Evolutionary conservation across 2,113 vertebrate genomes (phyloP).

Genomic region (Nansenia antarctica): DNA sequence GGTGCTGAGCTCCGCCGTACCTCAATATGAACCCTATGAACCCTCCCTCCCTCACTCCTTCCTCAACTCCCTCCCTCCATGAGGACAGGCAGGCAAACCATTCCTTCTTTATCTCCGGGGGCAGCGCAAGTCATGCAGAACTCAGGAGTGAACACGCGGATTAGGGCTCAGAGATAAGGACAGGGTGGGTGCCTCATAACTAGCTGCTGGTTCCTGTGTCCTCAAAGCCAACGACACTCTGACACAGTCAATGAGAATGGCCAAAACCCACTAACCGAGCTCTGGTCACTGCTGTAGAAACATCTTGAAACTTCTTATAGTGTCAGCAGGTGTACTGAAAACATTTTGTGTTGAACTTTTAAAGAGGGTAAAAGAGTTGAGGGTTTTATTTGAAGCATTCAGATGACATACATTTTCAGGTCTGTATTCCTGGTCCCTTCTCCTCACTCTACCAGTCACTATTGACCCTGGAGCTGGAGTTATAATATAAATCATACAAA

Average conservation of each 20-base stretch:
- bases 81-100: slow-evolving; percentile 51
- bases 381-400: background rate
- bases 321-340: background rate
- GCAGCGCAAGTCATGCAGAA: slow-evolving; percentile 77
- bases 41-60: slow-evolving; percentile 1
- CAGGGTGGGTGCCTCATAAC: slow-evolving; percentile 42
- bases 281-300: background rate
- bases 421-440: background rate
- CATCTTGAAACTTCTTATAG: background rate
- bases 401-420: too few relatives aligned
- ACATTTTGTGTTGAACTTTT: background rate
- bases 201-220: slow-evolving; percentile 25
- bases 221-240: slow-evolving; percentile 24
- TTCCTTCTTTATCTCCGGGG: slow-evolving; percentile 64
- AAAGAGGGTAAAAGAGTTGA: background rate
- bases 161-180: slow-evolving; percentile 61
- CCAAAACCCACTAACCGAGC: background rate
- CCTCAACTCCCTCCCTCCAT: slow-evolving; percentile 10
- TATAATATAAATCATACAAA: slow-evolving; percentile 72
- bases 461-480: slow-evolving; percentile 52
- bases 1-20: slow-evolving; percentile 39
- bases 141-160: slow-evolving; percentile 74
- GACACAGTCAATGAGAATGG: slow-evolving; percentile 15
- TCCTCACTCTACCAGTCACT: background rate
- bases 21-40: slow-evolving; percentile 34